Conservation (phyloP, 2,888 invertebrate species). For the Xanthorhoe spadicearia region DNA sequence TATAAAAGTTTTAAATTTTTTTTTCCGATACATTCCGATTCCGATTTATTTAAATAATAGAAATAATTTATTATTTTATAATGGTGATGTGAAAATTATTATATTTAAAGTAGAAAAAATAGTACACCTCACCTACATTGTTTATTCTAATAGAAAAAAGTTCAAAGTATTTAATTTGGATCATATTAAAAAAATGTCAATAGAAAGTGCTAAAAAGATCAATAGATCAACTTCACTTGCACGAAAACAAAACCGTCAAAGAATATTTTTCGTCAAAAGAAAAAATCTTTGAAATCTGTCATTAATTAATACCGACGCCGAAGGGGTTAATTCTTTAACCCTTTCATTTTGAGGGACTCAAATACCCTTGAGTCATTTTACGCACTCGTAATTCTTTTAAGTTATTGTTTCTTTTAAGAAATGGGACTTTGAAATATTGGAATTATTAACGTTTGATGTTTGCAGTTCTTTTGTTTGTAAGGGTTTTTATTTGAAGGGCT, state of each 20-base stretch:
- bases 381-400: slow-evolving; percentile 73
- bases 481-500: slow-evolving; percentile 18
- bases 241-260: slow-evolving; percentile 66
- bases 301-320: slow-evolving; percentile 78
- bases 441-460: slow-evolving; percentile 79
- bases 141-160: background rate
- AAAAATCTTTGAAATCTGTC: slow-evolving; percentile 65
- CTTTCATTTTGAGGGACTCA: slow-evolving; percentile 63
- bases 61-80: no score
- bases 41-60: no score
- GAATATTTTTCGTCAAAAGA: slow-evolving; percentile 58
- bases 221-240: slow-evolving; percentile 25
- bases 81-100: no score
- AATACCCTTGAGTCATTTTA: slow-evolving; percentile 71
- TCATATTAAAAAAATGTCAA: slow-evolving; percentile 15
- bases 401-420: slow-evolving; percentile 79
- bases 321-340: slow-evolving; percentile 73
- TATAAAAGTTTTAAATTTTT: no score
- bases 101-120: no score
- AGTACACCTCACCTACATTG: no score
- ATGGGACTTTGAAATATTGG: slow-evolving; percentile 77
- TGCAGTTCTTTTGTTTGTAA: slow-evolving; percentile 46
- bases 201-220: slow-evolving; percentile 27
- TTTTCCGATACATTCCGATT: no score
- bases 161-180: background rate